Conservation (phyloP, 2,113 vertebrate species). For the Amia ocellicauda region DNA sequence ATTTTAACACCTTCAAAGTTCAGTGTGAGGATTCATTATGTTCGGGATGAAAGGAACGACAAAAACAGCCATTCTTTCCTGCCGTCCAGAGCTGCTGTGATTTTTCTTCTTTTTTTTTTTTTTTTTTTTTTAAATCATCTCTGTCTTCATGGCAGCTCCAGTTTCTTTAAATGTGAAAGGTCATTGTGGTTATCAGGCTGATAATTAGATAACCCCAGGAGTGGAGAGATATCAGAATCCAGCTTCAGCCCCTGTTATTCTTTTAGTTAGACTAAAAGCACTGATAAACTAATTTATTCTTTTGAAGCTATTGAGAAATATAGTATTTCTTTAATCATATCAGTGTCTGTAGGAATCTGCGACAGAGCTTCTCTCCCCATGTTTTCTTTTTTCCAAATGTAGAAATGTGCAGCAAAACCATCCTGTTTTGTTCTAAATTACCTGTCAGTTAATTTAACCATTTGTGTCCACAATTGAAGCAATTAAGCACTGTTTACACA, state of each 20-base stretch:
- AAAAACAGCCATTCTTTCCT: slow-evolving; percentile 25
- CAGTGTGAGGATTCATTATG: slow-evolving; percentile 37
- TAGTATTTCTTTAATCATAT: slow-evolving; percentile 20
- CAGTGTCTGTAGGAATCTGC: slow-evolving; percentile 21
- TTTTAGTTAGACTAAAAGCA: slow-evolving; percentile 30
- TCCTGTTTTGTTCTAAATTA: no score
- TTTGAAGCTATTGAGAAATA: slow-evolving; percentile 47
- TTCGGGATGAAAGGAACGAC: slow-evolving; percentile 39
- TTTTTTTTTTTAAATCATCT: slow-evolving; percentile 43
- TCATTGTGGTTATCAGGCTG: slow-evolving; percentile 57
- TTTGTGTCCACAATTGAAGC: no score
- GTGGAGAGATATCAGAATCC: slow-evolving; percentile 50
- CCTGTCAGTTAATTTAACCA: no score
- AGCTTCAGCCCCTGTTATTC: slow-evolving; percentile 27
- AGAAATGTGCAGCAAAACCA: no score
- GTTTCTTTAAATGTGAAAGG: slow-evolving; percentile 62
- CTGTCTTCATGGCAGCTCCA: slow-evolving; percentile 46
- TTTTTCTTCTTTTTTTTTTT: slow-evolving; percentile 58
- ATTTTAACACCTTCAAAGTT: background rate
- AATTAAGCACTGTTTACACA: no score
- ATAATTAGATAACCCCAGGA: slow-evolving; percentile 67
- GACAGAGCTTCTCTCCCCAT: background rate
- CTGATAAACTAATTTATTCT: slow-evolving; percentile 39
- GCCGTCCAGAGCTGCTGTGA: slow-evolving; percentile 23
- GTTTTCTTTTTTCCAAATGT: no score